A percentile compares a stretch with the other conserved stretches of the same genome.
phyloP scores from a whole-genome alignment of 2,888 invertebrate genomes.

The Agrilus biguttatus region DNA sequence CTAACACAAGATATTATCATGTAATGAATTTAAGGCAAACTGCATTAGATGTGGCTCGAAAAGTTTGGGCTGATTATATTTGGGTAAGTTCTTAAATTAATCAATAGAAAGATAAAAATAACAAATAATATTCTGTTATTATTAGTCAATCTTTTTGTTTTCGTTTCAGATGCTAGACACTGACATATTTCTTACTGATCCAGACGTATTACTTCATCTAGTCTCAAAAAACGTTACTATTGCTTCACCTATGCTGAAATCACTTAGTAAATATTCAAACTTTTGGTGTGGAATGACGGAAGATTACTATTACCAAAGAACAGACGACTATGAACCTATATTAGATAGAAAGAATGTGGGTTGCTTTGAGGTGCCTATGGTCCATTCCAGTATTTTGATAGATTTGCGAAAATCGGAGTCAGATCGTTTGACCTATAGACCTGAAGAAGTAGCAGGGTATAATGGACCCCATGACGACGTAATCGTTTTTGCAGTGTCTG shows the following conservation, averaged over 20 bases:
- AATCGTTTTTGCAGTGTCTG: constrained; percentile 78
- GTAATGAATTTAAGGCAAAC: constrained; percentile 66
- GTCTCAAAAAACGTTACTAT: constrained; percentile 48
- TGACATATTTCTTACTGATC: constrained; percentile 66
- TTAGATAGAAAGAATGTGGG: constrained; percentile 52
- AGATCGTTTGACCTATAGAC: constrained; percentile 58
- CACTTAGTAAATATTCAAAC: constrained; percentile 83
- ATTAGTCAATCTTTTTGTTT: constrained; percentile 4
- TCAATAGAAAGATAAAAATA: not conserved
- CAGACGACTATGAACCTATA: constrained; percentile 73
- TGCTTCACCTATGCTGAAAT: constrained; percentile 73
- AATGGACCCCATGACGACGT: constrained; percentile 73
- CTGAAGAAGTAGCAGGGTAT: constrained; percentile 44
- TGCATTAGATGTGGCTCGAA: constrained; percentile 55
- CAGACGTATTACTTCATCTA: constrained; percentile 45
- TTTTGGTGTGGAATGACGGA: constrained; percentile 92
- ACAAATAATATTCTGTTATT: too few species aligned
- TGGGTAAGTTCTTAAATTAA: constrained; percentile 46
- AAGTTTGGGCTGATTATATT: constrained; percentile 78
- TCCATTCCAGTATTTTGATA: constrained; percentile 77
- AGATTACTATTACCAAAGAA: constrained; percentile 69
- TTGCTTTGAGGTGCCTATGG: constrained; percentile 78
- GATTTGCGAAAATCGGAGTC: constrained; percentile 46
- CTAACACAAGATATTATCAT: constrained; percentile 55
- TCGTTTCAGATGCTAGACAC: constrained; percentile 64